Percentiles rank a stretch among this genome's conserved stretches.
Conservation (phyloP, 1,140 invertebrate species). For the Zophobas morio region DNA sequence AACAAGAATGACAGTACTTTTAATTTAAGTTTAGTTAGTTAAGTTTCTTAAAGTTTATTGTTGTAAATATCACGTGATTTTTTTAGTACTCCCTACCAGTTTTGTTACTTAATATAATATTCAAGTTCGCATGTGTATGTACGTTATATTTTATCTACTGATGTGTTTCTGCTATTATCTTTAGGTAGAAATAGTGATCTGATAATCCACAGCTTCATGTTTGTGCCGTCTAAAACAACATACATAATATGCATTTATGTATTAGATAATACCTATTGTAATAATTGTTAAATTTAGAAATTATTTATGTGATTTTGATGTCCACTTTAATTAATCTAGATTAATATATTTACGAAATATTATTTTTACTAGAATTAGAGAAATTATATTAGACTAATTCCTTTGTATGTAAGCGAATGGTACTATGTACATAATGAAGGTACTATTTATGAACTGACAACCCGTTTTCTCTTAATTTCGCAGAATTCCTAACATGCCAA, state of each 20-base stretch:
- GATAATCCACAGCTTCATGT: constrained; percentile 58
- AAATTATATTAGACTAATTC: constrained; percentile 46
- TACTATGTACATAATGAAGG: constrained; percentile 54
- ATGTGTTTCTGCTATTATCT: constrained; percentile 42
- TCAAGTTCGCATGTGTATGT: constrained; percentile 46
- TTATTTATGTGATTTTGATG: constrained; percentile 64
- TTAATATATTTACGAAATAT: constrained; percentile 42
- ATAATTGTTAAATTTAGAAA: constrained; percentile 63
- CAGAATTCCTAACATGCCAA: constrained; percentile 31
- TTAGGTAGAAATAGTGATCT: constrained; percentile 55
- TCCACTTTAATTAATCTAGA: constrained; percentile 50
- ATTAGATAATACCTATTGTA: constrained; percentile 56
- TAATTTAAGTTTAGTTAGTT: constrained; percentile 44
- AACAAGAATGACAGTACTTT: constrained; percentile 26
- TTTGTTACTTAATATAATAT: constrained; percentile 32
- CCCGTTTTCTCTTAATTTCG: constrained; percentile 19
- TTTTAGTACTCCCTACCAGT: constrained; percentile 26
- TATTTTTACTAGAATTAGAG: constrained; percentile 44
- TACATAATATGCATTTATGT: constrained; percentile 61
- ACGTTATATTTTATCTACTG: constrained; percentile 36
- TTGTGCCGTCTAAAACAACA: constrained; percentile 58
- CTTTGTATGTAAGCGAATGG: constrained; percentile 51
- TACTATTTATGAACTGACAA: constrained; percentile 49
- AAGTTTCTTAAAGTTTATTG: constrained; percentile 56
- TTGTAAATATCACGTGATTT: constrained; percentile 51